Evolutionary conservation across 2,113 vertebrate species (phyloP), one percentile per base, ranked within the genome.

Genomic region (Globicephala melas): DNA sequence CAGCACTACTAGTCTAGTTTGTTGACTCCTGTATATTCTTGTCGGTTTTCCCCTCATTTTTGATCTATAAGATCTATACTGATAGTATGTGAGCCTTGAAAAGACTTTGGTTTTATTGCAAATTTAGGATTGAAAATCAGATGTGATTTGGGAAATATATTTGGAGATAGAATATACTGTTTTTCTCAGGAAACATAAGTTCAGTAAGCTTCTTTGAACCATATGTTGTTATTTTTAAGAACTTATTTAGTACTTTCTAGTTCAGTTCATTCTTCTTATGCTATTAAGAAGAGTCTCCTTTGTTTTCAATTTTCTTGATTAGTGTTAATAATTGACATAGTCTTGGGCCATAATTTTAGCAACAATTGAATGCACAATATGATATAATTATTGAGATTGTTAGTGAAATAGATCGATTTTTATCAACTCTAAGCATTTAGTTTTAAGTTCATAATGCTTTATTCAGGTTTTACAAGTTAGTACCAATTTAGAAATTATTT

Each of bases 401-500:
- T 96, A 60, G 28, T 67, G 65, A 94, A 97, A 88, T 53, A 62
- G 28, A 84, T 86, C 36, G 67, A 90, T 77, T 90, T 63, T 91
- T 85, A 13, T 79, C 71, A 94, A 89, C 3, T 93, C 50, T 83
- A 95, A 91, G 10, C 20, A 96, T 88, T 94, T 97, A 85, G 87
- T 80, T 91, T 88, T 92, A 93, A 95, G 33, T 65, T 23, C 15
- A 89, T 84, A 65, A 84, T 74, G n/a, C 36, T 96, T 96, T 96
- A 58, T 79, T 95, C 9, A 63, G 33, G 8, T 89, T 91, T 96
- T 91, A 82, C 20, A 93, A 94, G 67, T 93, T 84, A 82, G 58
- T 23, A 83, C 7, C 60, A 77, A 85, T 70, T 95, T 81, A 95
- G 50, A 94, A 97, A 95, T 96, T 91, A 95, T 62, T 82, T 94